Evolutionary conservation across 2,797 vertebrate species (phyloP).

Genomic region (Xiphophorus birchmanni): DNA sequence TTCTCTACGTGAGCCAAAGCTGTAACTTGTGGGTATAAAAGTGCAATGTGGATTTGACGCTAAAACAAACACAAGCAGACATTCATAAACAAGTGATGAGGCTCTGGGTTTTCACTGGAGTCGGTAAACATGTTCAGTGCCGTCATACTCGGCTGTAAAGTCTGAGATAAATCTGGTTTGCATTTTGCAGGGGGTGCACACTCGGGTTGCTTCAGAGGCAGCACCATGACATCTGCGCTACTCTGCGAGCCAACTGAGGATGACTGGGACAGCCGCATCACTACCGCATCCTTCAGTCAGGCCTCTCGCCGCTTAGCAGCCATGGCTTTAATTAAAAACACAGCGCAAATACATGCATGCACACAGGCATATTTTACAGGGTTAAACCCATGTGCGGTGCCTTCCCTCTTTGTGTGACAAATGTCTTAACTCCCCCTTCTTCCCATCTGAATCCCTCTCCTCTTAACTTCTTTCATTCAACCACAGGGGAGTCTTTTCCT

Average conservation of each 20-base stretch:
- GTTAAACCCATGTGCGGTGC: conserved; percentile 34
- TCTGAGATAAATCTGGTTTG: conserved; percentile 45
- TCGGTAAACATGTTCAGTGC: conserved; percentile 18
- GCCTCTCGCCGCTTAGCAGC: conserved; percentile 41
- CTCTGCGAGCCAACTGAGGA: conserved; percentile 42
- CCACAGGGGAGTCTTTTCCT: conserved; percentile 60
- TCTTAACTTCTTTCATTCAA: conserved; percentile 48
- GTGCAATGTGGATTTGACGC: conserved; percentile 26
- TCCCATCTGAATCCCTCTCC: conserved; percentile 21
- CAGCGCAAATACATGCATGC: conserved; percentile 21
- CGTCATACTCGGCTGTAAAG: conserved; percentile 25
- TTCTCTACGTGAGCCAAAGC: conserved; percentile 23
- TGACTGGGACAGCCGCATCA: conserved; percentile 51
- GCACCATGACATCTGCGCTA: conserved; percentile 57
- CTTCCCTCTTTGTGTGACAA: conserved; percentile 55
- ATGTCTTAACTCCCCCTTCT: conserved; percentile 41
- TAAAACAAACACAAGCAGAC: conserved; percentile 34
- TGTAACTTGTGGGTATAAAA: conserved; percentile 21
- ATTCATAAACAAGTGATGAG: conserved; percentile 30
- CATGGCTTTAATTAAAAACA: conserved; percentile 54
- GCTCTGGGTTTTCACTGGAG: conserved; percentile 23
- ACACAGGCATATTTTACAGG: conserved; percentile 27
- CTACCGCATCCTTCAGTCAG: conserved; percentile 49
- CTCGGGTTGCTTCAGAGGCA: conserved; percentile 38
- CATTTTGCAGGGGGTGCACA: conserved; percentile 40